phyloP scores from a whole-genome alignment of 2,888 invertebrate species.

The Diaprepes abbreviatus region DNA sequence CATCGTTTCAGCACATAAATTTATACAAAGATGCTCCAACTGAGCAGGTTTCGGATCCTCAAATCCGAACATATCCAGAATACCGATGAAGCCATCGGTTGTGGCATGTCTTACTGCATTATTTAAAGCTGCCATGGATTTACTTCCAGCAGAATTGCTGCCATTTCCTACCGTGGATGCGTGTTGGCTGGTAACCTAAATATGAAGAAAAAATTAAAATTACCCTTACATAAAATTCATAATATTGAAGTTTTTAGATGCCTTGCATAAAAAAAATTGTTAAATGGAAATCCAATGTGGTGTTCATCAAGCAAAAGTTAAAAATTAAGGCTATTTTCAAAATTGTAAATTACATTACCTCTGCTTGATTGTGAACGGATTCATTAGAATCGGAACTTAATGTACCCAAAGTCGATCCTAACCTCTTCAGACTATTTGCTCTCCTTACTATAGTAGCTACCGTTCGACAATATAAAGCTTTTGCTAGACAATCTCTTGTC shows the following conservation, averaged over 20 bases:
- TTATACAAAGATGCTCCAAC: conserved; percentile 94
- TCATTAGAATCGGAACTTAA: conserved; percentile 93
- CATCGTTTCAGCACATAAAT: conserved; percentile 96
- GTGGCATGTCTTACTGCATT: conserved; percentile 94
- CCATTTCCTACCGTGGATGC: conserved; percentile 82
- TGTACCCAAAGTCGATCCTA: conserved; percentile 86
- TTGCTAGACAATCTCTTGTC: conserved; percentile 91
- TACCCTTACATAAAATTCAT: too few species aligned
- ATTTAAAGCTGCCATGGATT: conserved; percentile 92
- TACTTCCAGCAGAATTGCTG: conserved; percentile 79
- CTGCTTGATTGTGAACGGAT: conserved; percentile 89
- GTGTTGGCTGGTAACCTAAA: conserved; percentile 83
- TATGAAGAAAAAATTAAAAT: too few species aligned
- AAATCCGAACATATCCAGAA: conserved; percentile 97
- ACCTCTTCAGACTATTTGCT: conserved; percentile 90
- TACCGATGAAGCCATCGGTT: conserved; percentile 95
- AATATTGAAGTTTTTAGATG: too few species aligned
- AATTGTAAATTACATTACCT: conserved; percentile 62
- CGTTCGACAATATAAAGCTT: conserved; percentile 93
- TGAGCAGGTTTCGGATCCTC: conserved; percentile 93
- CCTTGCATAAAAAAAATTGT: too few species aligned
- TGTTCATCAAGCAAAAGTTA: too few species aligned
- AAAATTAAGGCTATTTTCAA: too few species aligned
- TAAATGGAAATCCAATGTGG: too few species aligned
- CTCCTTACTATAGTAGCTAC: conserved; percentile 94